Conservation (phyloP, 2,797 vertebrate species). For the Amniataba percoides region DNA sequence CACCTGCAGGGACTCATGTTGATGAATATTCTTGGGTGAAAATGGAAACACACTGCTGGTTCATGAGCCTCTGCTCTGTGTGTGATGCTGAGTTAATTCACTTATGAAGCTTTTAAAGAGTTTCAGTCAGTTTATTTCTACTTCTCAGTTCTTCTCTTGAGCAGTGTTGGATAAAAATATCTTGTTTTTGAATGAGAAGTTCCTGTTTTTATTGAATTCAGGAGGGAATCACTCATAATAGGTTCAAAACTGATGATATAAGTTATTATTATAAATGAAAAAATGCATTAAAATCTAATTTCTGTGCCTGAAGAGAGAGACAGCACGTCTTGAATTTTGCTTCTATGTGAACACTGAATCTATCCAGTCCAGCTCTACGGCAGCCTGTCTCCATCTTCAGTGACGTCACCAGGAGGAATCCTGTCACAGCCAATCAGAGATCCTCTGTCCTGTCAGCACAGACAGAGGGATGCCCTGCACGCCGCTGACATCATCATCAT, state of each 20-base stretch:
- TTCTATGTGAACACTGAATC: conserved; percentile 20
- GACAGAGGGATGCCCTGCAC: conserved; percentile 59
- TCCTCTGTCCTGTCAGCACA: conserved; percentile 38
- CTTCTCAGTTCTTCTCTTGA: background rate
- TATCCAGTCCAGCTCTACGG: conserved; percentile 12
- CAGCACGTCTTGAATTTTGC: background rate
- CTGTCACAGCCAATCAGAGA: conserved; percentile 64
- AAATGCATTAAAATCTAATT: too few species aligned
- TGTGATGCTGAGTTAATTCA: background rate
- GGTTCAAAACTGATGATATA: background rate
- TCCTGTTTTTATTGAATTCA: background rate
- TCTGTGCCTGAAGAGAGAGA: background rate
- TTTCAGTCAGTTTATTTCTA: background rate
- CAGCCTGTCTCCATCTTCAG: conserved; percentile 58
- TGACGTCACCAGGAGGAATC: conserved; percentile 63
- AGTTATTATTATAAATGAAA: too few species aligned
- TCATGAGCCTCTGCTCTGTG: background rate
- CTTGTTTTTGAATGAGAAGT: background rate
- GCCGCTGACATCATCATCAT: conserved; percentile 25
- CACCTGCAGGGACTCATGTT: background rate
- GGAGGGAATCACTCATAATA: background rate
- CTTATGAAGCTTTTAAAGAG: background rate
- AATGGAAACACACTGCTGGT: background rate
- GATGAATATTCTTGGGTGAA: conserved; percentile 8
- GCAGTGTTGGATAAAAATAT: background rate